Percentiles rank a stretch among this genome's conserved stretches.
Evolutionary conservation across 1,140 invertebrate genomes (phyloP).

Genomic region (Drosophila parabipectinata): DNA sequence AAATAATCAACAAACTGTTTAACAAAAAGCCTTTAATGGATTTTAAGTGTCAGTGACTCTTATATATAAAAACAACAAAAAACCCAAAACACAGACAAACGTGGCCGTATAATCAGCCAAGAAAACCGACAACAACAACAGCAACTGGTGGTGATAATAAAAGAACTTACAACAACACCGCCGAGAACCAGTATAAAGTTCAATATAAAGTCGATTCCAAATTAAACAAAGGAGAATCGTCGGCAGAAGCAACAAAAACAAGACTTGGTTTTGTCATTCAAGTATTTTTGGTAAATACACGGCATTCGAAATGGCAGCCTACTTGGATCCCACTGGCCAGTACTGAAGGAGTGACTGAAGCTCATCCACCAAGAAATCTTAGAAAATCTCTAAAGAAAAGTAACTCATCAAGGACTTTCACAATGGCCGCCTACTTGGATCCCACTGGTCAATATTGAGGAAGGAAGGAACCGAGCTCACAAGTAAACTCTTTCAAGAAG

Average conservation of each 20-base stretch:
- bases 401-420: slow-evolving; percentile 7
- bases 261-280: slow-evolving; percentile 66
- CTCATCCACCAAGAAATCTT: background rate
- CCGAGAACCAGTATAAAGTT: slow-evolving; percentile 74
- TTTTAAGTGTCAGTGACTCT: slow-evolving; percentile 82
- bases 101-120: slow-evolving; percentile 72
- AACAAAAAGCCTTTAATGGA: slow-evolving; percentile 72
- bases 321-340: slow-evolving; percentile 72
- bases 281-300: slow-evolving; percentile 63
- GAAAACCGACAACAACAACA: slow-evolving; percentile 45
- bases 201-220: slow-evolving; percentile 60
- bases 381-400: background rate
- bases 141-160: slow-evolving; percentile 69
- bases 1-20: slow-evolving; percentile 49
- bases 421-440: slow-evolving; percentile 74
- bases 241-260: slow-evolving; percentile 22
- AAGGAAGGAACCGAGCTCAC: background rate
- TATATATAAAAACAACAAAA: slow-evolving; percentile 12
- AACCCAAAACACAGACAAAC: slow-evolving; percentile 49
- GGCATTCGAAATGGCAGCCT: slow-evolving; percentile 62
- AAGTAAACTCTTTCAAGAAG: background rate
- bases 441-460: slow-evolving; percentile 80
- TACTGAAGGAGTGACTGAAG: slow-evolving; percentile 31
- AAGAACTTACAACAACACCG: slow-evolving; percentile 78
- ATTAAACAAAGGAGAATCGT: slow-evolving; percentile 70